Conservation (phyloP, 2,888 invertebrate species). For the Odontomyia ornata region DNA sequence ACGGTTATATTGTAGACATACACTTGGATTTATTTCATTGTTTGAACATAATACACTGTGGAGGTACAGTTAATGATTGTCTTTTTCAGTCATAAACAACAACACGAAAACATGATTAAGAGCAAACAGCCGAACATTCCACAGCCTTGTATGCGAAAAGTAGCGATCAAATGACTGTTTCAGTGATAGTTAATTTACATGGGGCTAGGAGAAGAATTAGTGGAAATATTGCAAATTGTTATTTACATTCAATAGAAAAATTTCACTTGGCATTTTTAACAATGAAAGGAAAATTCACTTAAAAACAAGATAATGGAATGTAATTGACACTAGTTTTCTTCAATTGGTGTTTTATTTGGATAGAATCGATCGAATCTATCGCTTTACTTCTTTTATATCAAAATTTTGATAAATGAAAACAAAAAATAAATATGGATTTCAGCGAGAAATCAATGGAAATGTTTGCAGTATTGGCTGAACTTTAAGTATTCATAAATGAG, state of each 20-base stretch:
- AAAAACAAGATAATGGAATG: conserved; percentile 48
- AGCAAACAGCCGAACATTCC: neutral
- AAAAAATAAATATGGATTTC: conserved; percentile 22
- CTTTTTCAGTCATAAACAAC: conserved; percentile 20
- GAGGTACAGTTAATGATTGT: conserved; percentile 28
- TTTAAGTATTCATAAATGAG: neutral
- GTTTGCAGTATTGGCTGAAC: neutral
- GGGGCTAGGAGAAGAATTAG: too few relatives aligned
- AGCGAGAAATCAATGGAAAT: conserved; percentile 5
- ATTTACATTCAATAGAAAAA: neutral
- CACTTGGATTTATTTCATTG: neutral
- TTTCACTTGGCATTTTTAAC: conserved; percentile 15
- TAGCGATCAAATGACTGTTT: too few relatives aligned
- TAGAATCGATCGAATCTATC: conserved; percentile 17
- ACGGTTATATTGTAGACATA: neutral
- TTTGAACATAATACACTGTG: neutral
- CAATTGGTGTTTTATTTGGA: conserved; percentile 29
- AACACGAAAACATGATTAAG: neutral
- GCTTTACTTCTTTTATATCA: neutral
- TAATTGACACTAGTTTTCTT: conserved; percentile 46
- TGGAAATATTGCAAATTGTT: too few relatives aligned
- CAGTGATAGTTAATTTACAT: too few relatives aligned
- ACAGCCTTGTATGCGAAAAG: neutral
- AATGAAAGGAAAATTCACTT: conserved; percentile 9
- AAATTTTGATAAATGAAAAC: conserved; percentile 23